A percentile compares a stretch with the other conserved stretches of the same genome.
These are phyloP conservation scores for Uropetala carovei DNA, from an alignment of 2,888 invertebrate species.

Conservation along the genomic window DNA sequence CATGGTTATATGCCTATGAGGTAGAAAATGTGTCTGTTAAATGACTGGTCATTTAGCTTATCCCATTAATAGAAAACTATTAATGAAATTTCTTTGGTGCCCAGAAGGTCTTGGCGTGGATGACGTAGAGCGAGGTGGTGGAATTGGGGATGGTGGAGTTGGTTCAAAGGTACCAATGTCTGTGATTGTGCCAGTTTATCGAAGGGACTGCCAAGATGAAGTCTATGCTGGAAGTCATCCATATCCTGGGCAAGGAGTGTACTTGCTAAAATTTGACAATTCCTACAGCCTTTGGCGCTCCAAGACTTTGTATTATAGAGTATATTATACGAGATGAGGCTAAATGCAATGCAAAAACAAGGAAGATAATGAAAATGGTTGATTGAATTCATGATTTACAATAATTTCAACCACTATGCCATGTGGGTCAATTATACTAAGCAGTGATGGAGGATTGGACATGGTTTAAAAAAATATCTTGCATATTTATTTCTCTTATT, in stretches of 20 bases:
- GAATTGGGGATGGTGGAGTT: constrained; percentile 70
- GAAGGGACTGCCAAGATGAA: constrained; percentile 97
- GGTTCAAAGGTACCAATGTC: constrained; percentile 81
- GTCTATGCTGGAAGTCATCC: constrained; percentile 98
- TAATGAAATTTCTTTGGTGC: constrained; percentile 27
- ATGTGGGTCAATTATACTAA: constrained; percentile 6
- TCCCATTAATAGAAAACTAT: no score
- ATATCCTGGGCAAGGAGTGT: constrained; percentile 98
- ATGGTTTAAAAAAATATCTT: constrained; percentile 6
- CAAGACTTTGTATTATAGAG: constrained; percentile 98
- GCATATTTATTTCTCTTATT: constrained; percentile 47
- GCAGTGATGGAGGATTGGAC: background rate
- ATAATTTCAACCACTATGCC: background rate
- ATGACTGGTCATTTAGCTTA: no score
- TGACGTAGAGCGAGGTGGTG: constrained; percentile 81
- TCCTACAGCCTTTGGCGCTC: constrained; percentile 99
- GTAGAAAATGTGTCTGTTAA: no score
- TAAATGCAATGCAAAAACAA: background rate
- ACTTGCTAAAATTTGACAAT: constrained; percentile 99
- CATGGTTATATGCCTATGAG: no score
- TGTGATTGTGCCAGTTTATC: constrained; percentile 94
- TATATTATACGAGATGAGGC: constrained; percentile 91
- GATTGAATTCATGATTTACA: constrained; percentile 23
- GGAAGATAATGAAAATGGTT: constrained; percentile 1
- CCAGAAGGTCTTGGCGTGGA: constrained; percentile 74